phyloP scores from a whole-genome alignment of 1,140 invertebrate species.

The Anastrepha obliqua region DNA sequence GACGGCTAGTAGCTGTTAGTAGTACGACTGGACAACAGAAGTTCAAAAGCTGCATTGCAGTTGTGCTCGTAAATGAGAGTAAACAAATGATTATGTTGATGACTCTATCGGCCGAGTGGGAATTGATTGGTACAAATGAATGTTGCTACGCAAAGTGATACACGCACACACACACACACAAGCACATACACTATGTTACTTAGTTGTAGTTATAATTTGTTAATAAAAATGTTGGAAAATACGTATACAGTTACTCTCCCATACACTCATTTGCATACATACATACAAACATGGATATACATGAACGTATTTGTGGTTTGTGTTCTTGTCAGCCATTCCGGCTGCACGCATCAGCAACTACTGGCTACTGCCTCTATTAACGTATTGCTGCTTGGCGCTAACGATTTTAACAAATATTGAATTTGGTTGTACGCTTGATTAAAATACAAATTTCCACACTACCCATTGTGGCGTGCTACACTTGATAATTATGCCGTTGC shows the following conservation, averaged over 20 bases:
- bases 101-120: conserved; percentile 33
- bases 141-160: background rate
- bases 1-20: too few species aligned
- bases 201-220: conserved; percentile 32
- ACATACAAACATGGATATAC: background rate
- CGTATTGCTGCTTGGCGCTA: background rate
- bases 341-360: background rate
- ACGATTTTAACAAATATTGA: conserved; percentile 33
- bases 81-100: conserved; percentile 46
- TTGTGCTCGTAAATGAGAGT: conserved; percentile 22
- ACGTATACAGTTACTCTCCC: background rate
- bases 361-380: background rate
- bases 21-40: too few species aligned
- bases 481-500: conserved; percentile 41
- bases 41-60: conserved; percentile 42
- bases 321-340: background rate
- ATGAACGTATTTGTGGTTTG: background rate
- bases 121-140: conserved; percentile 19
- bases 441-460: conserved; percentile 10
- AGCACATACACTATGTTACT: background rate
- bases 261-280: background rate
- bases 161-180: too few species aligned
- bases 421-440: conserved; percentile 49
- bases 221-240: conserved; percentile 2
- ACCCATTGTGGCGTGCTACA: conserved; percentile 40